Conservation (phyloP, 2,888 invertebrate genomes). For the Trachelus troglodyta region DNA sequence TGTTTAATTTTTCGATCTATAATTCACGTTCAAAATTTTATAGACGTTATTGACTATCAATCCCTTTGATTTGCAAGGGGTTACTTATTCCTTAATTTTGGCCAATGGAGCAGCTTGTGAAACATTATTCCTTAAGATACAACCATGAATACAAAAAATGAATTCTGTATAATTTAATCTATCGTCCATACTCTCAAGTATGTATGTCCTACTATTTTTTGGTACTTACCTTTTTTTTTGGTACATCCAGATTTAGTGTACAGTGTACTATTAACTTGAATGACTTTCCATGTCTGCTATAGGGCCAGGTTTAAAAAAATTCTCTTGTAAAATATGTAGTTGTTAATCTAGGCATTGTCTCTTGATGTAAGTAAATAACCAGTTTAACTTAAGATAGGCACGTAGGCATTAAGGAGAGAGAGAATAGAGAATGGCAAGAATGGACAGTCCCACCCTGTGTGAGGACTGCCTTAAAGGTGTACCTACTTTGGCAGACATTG, state of each 20-base stretch:
- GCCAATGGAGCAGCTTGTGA: neutral
- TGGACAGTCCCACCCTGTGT: constrained; percentile 41
- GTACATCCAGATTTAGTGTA: constrained; percentile 51
- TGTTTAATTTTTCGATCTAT: neutral
- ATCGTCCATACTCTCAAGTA: neutral
- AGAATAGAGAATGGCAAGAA: constrained; percentile 45
- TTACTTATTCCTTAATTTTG: neutral
- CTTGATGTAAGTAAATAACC: constrained; percentile 52
- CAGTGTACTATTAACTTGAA: constrained; percentile 49
- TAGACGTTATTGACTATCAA: neutral
- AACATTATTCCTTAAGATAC: neutral
- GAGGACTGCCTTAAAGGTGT: constrained; percentile 47
- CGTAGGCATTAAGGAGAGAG: constrained; percentile 49
- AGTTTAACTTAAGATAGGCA: constrained; percentile 46
- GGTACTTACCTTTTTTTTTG: neutral
- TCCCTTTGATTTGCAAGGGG: neutral
- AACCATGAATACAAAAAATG: neutral
- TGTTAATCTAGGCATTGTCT: constrained; percentile 51
- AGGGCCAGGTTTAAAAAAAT: constrained; percentile 44
- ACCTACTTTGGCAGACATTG: constrained; percentile 63
- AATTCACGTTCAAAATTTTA: neutral
- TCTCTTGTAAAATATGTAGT: constrained; percentile 60
- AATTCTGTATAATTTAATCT: neutral
- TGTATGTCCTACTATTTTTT: neutral
- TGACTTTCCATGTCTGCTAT: constrained; percentile 46